Evolutionary conservation across 2,113 vertebrate species (phyloP).

Genomic region (Lepus timidus): DNA sequence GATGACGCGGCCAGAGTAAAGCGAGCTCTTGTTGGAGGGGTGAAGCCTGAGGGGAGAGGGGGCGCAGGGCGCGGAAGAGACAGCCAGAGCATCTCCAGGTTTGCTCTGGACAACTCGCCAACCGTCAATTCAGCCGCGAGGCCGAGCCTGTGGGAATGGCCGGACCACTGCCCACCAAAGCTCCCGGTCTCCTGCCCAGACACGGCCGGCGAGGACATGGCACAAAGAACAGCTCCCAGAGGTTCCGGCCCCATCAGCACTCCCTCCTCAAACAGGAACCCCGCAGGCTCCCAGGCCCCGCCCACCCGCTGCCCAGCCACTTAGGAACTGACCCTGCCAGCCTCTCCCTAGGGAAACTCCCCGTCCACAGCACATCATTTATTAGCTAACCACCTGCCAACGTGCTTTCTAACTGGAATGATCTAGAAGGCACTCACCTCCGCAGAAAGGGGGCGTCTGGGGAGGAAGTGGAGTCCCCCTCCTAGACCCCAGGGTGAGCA

Average conservation of each 20-base stretch:
- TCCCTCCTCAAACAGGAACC: neutral
- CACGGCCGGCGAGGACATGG: accelerated
- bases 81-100: neutral
- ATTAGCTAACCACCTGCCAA: neutral
- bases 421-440: neutral
- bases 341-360: neutral
- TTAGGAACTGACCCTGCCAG: neutral
- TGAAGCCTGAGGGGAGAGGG: constrained; percentile 84
- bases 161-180: too few species aligned
- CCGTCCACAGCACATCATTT: neutral
- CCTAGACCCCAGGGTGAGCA: accelerated
- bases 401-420: neutral
- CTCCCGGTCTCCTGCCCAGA: too few species aligned
- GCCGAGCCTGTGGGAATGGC: accelerated
- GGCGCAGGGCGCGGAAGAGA: neutral
- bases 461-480: neutral
- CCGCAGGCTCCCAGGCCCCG: accelerated
- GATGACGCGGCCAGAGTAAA: constrained; percentile 94
- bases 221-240: neutral
- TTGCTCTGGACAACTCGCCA: neutral
- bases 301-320: neutral
- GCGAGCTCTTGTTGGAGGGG: constrained; percentile 85
- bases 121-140: neutral
- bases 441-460: neutral
- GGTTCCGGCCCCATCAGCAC: accelerated